Conservation (phyloP, 2,113 vertebrate genomes). For the Hypanus sabinus region DNA sequence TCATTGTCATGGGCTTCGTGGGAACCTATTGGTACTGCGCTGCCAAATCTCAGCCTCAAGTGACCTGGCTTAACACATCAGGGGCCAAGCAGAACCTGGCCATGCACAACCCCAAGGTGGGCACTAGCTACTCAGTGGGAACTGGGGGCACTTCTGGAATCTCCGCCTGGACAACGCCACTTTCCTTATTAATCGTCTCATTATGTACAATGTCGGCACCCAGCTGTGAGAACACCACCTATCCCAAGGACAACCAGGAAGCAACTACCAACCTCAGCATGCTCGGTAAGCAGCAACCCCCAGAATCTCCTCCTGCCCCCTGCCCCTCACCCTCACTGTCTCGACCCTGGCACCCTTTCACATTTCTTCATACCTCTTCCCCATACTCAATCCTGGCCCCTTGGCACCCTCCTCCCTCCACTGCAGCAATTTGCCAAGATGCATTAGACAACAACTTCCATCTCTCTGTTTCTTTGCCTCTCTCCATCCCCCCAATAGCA, state of each 20-base stretch:
- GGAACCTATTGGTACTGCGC: slow-evolving; percentile 61
- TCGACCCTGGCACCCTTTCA: neutral
- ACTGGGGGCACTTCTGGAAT: neutral
- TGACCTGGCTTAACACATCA: slow-evolving; percentile 65
- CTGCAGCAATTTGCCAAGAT: too few species aligned
- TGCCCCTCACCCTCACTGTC: neutral
- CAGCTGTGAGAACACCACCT: slow-evolving; percentile 78
- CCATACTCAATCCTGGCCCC: too few species aligned
- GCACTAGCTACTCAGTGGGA: slow-evolving; percentile 57
- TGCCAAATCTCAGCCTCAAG: slow-evolving; percentile 65
- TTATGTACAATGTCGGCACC: slow-evolving; percentile 64
- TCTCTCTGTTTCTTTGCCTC: too few species aligned
- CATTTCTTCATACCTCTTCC: too few species aligned
- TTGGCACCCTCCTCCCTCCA: too few species aligned
- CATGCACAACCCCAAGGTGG: slow-evolving; percentile 59
- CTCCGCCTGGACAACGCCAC: slow-evolving; percentile 45
- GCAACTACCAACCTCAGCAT: slow-evolving; percentile 62
- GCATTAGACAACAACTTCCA: too few species aligned
- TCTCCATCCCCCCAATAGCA: too few species aligned
- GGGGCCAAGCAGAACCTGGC: slow-evolving; percentile 60
- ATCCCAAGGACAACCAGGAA: slow-evolving; percentile 68
- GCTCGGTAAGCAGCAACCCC: slow-evolving; percentile 56
- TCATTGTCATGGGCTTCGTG: slow-evolving; percentile 60
- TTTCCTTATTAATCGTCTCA: slow-evolving; percentile 57
- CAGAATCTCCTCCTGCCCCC: too few species aligned